Conservation (phyloP, 2,888 invertebrate genomes). For the Tachina lurida region DNA sequence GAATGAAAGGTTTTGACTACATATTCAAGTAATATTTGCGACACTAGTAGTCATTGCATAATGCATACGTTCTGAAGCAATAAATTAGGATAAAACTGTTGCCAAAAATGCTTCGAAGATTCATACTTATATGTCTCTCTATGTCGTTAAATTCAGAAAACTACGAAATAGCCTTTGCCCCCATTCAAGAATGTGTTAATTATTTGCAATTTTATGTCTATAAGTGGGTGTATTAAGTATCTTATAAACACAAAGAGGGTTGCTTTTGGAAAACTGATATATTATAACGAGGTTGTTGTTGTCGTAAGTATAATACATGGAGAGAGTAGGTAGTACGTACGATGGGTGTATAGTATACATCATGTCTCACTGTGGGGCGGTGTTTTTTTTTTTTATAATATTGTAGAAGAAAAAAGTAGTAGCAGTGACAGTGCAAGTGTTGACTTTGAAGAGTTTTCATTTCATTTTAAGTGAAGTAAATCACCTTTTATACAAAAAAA, state of each 20-base stretch:
- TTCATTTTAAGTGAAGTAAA: slow-evolving; percentile 45
- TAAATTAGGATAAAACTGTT: too few relatives aligned
- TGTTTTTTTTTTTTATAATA: slow-evolving; percentile 2
- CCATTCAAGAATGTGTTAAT: slow-evolving; percentile 6
- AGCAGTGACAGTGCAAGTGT: slow-evolving; percentile 25
- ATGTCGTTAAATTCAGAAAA: too few relatives aligned
- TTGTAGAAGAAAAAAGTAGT: slow-evolving; percentile 17
- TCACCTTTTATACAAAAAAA: slow-evolving; percentile 46
- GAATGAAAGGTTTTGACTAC: too few relatives aligned
- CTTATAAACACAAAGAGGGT: slow-evolving; percentile 45
- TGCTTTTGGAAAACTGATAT: slow-evolving; percentile 67
- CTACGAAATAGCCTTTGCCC: slow-evolving; percentile 22
- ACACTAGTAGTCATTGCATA: too few relatives aligned
- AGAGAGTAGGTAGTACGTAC: slow-evolving; percentile 50
- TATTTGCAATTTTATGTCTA: slow-evolving; percentile 32
- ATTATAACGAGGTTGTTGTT: slow-evolving; percentile 60
- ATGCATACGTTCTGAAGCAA: too few relatives aligned
- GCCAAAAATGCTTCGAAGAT: too few relatives aligned
- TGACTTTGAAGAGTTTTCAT: slow-evolving; percentile 48
- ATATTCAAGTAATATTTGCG: too few relatives aligned
- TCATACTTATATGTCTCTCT: too few relatives aligned
- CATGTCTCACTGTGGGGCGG: slow-evolving; percentile 5
- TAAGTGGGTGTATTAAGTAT: slow-evolving; percentile 47
- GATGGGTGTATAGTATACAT: slow-evolving; percentile 2
- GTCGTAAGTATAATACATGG: slow-evolving; percentile 2